Conservation (phyloP, 2,113 vertebrate species). For the Grallaria varia region DNA sequence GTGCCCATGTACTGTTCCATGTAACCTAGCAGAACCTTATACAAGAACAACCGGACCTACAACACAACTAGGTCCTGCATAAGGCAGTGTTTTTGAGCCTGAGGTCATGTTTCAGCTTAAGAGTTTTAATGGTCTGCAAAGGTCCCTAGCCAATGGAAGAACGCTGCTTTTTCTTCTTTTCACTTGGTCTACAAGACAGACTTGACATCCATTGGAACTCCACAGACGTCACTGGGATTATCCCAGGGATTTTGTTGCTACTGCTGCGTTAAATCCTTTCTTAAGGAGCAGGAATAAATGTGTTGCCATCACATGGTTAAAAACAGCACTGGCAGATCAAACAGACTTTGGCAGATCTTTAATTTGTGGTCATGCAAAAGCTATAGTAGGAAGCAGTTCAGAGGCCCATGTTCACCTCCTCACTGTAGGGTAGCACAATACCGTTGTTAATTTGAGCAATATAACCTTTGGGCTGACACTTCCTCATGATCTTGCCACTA, state of each 20-base stretch:
- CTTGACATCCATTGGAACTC: neutral
- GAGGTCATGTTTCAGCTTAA: neutral
- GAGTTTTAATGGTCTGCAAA: neutral
- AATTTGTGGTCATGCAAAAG: neutral
- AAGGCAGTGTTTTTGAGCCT: neutral
- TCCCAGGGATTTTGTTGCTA: neutral
- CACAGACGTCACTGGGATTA: neutral
- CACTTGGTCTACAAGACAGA: neutral
- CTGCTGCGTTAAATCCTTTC: neutral
- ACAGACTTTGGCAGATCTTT: neutral
- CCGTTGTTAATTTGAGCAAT: neutral
- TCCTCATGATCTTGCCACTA: neutral
- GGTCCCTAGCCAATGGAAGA: neutral
- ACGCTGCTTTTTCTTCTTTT: neutral
- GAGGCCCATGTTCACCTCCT: neutral
- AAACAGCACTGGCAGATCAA: neutral
- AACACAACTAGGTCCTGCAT: rapidly evolving
- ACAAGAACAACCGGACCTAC: neutral
- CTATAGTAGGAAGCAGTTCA: neutral
- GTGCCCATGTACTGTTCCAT: neutral
- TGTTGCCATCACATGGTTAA: neutral
- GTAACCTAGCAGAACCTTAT: neutral
- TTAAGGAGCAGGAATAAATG: neutral
- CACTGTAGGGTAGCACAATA: rapidly evolving
- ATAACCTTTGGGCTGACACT: neutral